Evolutionary conservation across 2,888 invertebrate genomes (phyloP).

Genomic region (Eupithecia tripunctaria): DNA sequence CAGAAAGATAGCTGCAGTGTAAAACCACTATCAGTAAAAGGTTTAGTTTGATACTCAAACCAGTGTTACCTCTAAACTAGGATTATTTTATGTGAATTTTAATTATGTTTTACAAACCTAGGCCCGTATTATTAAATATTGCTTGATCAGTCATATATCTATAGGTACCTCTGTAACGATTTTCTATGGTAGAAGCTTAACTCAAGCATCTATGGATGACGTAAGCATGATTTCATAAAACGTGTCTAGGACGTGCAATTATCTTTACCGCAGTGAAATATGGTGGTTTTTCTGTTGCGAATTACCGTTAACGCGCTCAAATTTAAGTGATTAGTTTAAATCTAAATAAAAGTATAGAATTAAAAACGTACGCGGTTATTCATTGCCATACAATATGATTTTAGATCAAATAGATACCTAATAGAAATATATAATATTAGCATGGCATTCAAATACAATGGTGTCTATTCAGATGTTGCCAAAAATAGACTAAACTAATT

Average conservation of each 20-base stretch:
- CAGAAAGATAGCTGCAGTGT: too few relatives aligned
- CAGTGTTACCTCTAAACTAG: constrained; percentile 29
- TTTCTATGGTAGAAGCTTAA: too few relatives aligned
- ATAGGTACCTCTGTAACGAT: too few relatives aligned
- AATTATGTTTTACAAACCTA: neutral
- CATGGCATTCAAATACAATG: too few relatives aligned
- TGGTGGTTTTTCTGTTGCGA: neutral
- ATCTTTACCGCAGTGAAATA: constrained; percentile 6
- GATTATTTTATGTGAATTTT: constrained; percentile 16
- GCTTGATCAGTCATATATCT: too few relatives aligned
- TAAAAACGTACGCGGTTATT: neutral
- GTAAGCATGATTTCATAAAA: too few relatives aligned
- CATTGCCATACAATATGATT: constrained; percentile 2
- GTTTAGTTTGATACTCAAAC: constrained; percentile 27
- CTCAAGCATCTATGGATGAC: too few relatives aligned
- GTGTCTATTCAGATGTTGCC: too few relatives aligned
- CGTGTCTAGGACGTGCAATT: constrained; percentile 23
- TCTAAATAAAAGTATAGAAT: neutral
- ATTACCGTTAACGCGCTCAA: constrained; percentile 1
- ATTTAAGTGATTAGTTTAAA: neutral
- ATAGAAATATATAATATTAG: neutral
- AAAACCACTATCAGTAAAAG: neutral
- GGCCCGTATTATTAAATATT: too few relatives aligned
- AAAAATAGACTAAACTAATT: too few relatives aligned
- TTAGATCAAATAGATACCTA: neutral